Evolutionary conservation across 2,888 invertebrate genomes (phyloP), one percentile per base, ranked within the genome.

Genomic region (Chromoteleia sp.): DNA sequence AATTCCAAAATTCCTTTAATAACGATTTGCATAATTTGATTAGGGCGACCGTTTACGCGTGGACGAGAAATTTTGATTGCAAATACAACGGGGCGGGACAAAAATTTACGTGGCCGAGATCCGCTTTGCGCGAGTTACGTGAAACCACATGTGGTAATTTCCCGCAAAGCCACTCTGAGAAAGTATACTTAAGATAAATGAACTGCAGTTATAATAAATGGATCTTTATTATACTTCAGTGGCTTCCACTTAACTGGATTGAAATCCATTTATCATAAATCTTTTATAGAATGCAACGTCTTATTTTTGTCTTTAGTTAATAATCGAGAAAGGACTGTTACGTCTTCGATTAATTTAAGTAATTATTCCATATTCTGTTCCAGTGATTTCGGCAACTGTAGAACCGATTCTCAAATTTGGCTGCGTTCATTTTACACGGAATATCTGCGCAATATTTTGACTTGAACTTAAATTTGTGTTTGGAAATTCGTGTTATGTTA

Each of bases 261-360:
- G 61, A 73, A 52, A 61, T 73, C 61, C 73, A 73, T 73, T 73
- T 61, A 73, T 73, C 73, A 73, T 73, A 73, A 73, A 73, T 73
- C 73, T 73, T 73, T 61, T 43, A 48, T 21, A 30, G 17, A 73
- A 41, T 50, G 43, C 61, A 52, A 71, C 48, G 59, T 59, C 59
- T 59, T 71, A 59, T 50, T 59, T 7, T 25, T 70, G 48, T 59
- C 50, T 33, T 71, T 59, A 25, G 50, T 59, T 50, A 59, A 59
- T 58, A 29, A 48, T 19, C 17, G 36, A 41, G 36, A 58, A 30
- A 15, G 45, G 19, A 25, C 39, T 33, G 7, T 19, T 30, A 8
- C 61, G 45, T 33, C 48, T 12, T 19, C 33, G 33, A 19, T 33
- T 17, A 15, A 65, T 52, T 65, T 65, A 19, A 17, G 61, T 61